Evolutionary conservation across 2,113 vertebrate species (phyloP), one percentile per base, ranked within the genome.

Genomic region (Ceyx cyanopectus): DNA sequence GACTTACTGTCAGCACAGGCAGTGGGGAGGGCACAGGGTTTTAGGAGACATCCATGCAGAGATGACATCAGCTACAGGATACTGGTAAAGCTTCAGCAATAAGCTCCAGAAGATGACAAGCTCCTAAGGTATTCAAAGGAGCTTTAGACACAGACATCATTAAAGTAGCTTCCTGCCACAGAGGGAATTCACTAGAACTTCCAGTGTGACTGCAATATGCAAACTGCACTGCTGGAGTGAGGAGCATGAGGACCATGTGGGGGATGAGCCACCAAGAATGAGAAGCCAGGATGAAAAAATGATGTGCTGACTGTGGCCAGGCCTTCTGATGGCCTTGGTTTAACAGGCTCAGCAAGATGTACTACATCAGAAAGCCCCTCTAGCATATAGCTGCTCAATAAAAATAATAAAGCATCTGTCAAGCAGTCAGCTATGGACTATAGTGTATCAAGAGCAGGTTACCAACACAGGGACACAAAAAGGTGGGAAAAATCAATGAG

Each of bases 311-410:
- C 61, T 67, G 45, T 62, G 74, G 69, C 67, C 66, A 60, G 57
- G 43, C 3, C 2, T 70, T 74, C 69, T 85, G 81, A 92, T 78
- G 74, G 61, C 77, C 69, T 75, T 54, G 30, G 69, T 91, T 81
- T 87, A 91, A 89, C 46, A 87, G 57, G 43, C 2, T 85, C 57
- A 91, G 57, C 69, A 92, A 91, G 79, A 85, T 63, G 40, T 61
- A 87, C 19, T 72, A 63, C 24, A 65, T 51, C 23, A 58, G 30
- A 76, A 76, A 68, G 48, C 48, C 18, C 5, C 18, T 37, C 51
- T 45, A 50, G 86, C 90, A 61, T 37, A 66, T 16, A 57, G 51
- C 24, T 81, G 65, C 37, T 89, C 67, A 76, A 51, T 56, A 85
- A 74, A 58, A 62, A 58, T 76, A 89, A 72, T 40, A 82, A 85